Evolutionary conservation across 2,113 vertebrate genomes (phyloP).

Genomic region (Pithys albifrons): DNA sequence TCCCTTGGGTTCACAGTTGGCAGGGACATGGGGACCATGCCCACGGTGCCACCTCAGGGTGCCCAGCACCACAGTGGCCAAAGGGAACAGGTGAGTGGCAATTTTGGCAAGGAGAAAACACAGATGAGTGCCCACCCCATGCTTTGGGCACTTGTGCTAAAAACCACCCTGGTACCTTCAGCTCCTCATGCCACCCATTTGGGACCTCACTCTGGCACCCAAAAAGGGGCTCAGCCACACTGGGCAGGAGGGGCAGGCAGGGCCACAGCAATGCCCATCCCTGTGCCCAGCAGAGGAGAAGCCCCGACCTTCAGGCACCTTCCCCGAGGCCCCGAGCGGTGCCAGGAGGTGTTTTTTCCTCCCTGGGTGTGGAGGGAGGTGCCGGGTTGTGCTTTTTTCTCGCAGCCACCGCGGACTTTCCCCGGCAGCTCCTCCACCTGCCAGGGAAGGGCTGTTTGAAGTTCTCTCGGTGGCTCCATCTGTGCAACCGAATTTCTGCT

Average conservation of each 20-base stretch:
- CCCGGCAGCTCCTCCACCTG: too few species aligned
- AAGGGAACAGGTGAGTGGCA: accelerated
- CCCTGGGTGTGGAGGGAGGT: not conserved
- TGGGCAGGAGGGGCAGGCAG: not conserved
- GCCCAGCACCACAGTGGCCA: accelerated
- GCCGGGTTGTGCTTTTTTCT: slow-evolving; percentile 1
- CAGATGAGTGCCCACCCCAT: accelerated
- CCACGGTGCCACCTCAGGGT: not conserved
- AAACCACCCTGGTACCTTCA: not conserved
- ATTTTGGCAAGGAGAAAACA: accelerated
- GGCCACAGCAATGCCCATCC: accelerated
- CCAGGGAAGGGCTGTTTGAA: not conserved
- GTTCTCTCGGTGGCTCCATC: not conserved
- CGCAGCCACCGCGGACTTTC: slow-evolving; percentile 10
- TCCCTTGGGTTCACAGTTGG: accelerated
- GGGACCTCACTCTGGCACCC: not conserved
- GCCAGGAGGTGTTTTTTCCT: slow-evolving; percentile 18
- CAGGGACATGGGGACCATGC: accelerated
- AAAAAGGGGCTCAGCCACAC: accelerated
- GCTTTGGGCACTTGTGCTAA: not conserved
- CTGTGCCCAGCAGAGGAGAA: accelerated
- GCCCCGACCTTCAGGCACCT: not conserved
- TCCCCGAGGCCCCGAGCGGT: accelerated
- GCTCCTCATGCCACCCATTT: accelerated
- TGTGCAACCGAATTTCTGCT: slow-evolving; percentile 28